phyloP scores from a whole-genome alignment of 2,797 vertebrate genomes.

The Labroides dimidiatus region DNA sequence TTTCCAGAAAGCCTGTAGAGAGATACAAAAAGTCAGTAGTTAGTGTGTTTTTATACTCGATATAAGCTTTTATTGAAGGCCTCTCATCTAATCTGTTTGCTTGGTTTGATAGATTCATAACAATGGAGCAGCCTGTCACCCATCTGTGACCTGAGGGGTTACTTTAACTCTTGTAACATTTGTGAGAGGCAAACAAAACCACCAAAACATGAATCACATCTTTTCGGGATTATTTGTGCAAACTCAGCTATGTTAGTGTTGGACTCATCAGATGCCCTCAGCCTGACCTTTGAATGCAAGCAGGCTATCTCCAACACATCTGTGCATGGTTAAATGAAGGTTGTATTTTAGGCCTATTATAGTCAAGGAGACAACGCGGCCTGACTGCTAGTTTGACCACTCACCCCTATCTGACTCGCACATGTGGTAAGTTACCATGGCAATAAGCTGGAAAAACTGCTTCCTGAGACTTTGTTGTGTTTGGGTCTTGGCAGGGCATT shows the following conservation, averaged over 20 bases:
- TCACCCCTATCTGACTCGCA: constrained; percentile 77
- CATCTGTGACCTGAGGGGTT: neutral
- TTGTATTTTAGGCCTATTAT: constrained; percentile 79
- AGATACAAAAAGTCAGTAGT: too few relatives aligned
- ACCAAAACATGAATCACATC: neutral
- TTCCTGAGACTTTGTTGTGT: constrained; percentile 80
- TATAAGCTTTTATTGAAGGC: neutral
- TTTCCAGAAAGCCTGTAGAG: too few relatives aligned
- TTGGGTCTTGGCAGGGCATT: constrained; percentile 75
- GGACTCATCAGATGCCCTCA: constrained; percentile 58
- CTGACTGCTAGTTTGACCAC: constrained; percentile 74
- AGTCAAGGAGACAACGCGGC: constrained; percentile 75
- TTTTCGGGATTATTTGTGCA: constrained; percentile 1
- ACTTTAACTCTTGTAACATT: neutral
- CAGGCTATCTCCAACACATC: constrained; percentile 72
- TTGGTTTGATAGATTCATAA: too few relatives aligned
- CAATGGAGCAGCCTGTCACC: too few relatives aligned
- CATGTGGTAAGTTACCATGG: constrained; percentile 72
- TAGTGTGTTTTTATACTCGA: neutral
- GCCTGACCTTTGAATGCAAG: constrained; percentile 62
- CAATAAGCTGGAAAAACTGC: constrained; percentile 70
- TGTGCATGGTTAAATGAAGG: constrained; percentile 70
- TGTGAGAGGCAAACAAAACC: neutral
- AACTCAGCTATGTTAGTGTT: constrained; percentile 5
- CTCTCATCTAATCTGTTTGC: neutral